Percentiles rank a stretch among this genome's conserved stretches.
phyloP scores from a whole-genome alignment of 2,797 vertebrate species.

The Poeciliopsis infans region DNA sequence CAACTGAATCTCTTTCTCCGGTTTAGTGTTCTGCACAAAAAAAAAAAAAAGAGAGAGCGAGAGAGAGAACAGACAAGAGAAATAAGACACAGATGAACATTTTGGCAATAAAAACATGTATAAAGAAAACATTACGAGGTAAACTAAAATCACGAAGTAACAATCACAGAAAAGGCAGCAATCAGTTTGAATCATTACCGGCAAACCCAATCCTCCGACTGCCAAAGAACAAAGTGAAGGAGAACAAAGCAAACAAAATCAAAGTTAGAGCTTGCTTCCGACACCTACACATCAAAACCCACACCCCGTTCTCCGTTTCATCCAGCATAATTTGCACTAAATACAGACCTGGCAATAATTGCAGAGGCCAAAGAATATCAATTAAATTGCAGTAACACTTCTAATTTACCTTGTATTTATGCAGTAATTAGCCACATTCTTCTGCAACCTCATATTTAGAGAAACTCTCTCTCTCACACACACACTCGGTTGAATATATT shows the following conservation, averaged over 20 bases:
- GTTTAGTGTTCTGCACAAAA: constrained; percentile 86
- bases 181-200: constrained; percentile 36
- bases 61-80: neutral
- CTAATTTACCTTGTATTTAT: constrained; percentile 70
- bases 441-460: constrained; percentile 64
- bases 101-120: neutral
- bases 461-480: constrained; percentile 25
- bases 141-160: constrained; percentile 10
- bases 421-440: constrained; percentile 73
- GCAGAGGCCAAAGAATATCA: constrained; percentile 69
- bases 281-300: constrained; percentile 60
- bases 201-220: constrained; percentile 22
- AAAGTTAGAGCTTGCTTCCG: constrained; percentile 38
- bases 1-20: constrained; percentile 86
- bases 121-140: neutral
- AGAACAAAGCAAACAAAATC: constrained; percentile 51
- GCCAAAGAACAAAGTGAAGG: constrained; percentile 44
- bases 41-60: neutral
- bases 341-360: constrained; percentile 51
- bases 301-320: constrained; percentile 10
- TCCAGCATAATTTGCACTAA: constrained; percentile 47
- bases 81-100: neutral
- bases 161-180: constrained; percentile 18
- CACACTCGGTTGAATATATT: neutral
- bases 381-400: constrained; percentile 74